Base-by-base conservation (phyloP, 2,888 invertebrate species). In the Scelioninae gen. 1 region DNA sequence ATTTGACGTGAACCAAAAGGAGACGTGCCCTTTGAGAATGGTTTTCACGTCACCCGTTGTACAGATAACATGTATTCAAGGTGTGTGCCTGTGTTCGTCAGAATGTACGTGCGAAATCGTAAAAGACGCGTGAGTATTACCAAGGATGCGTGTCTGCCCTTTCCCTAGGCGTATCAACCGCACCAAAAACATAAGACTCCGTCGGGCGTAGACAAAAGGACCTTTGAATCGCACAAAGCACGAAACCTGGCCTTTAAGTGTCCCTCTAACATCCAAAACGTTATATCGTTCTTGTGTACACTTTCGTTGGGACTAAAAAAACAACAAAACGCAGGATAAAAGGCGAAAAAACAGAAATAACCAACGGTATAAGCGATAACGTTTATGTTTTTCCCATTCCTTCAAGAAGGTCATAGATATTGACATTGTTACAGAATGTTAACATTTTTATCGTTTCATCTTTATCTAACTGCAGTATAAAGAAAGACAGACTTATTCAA, bases 151-250 rank as follows among this genome's bases (percentile, higher is more conserved):
- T 76, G 84, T 65, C 74, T 82, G 82, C 82, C 79, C 66, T 74
- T 76, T 71, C 69, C 83, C 45, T 74, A 76, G 79, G n/a, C 77
- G 74, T 85, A 85, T 74, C 65, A 82, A 71, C 85, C 86, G 72
- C 43, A 75, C 84, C 71, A 56, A 87, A 86, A 86, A 87, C 87
- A 84, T 87, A 79, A 81, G 81, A 81, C 83, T 60, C 31, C 74
- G 82, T 75, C 85, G 79, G 79, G 34, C 81, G 58, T 83, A 74
- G 78, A 87, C 86, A 87, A 87, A 85, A 84, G 86, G 79, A 83
- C 69, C 81, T 84, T 74, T 81, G 49, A 76, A 32, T 51, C 55
- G 63, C 55, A 72, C 79, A 71, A 76, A 79, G 76, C 56, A 58
- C 43, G 51, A 55, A 68, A 31, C 13, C 75, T 38, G 15, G 63